Evolutionary conservation across 2,113 vertebrate genomes (phyloP), one percentile per base, ranked within the genome.

Genomic region (Falcunculus frontatus): DNA sequence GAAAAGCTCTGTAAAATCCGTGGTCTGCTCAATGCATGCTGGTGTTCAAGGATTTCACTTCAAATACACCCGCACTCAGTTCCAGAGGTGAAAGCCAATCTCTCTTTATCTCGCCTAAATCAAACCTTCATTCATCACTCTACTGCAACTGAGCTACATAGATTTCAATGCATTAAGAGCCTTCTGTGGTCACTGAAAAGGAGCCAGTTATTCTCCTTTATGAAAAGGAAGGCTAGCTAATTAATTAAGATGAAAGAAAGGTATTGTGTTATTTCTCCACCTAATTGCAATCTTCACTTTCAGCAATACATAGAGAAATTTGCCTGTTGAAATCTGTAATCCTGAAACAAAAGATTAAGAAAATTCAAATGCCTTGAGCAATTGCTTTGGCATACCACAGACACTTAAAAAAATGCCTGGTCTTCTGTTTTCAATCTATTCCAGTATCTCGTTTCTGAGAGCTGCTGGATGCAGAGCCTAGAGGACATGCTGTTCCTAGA

Each of bases 21-120:
- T 1, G 6, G 14, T 65, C 78, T 88, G 37, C 21, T 92, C 44
- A 52, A 52, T 72, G 11, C 33, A 44, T 27, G 46, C 57, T 80
- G 78, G 19, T 5, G 1, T 57, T 96, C 78, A 64, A 84, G 46
- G 53, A 74, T 87, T 91, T 77, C 27, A 75, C 74, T 92, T 84
- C 63, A 89, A 95, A 82, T 50, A 68, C 26, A 33, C 18, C n/a
- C 18, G 41, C 57, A 57, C 49, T 75, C 47, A 26, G 55, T 60
- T 84, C 42, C 85, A 93, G 90, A 90, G 79, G 64, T 88, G 75
- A 95, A 96, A 89, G 84, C 41, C 87, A 89, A 89, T 60, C 76
- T 87, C 74, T 90, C 62, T 62, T 78, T 73, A 83, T 86, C 85
- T 92, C 76, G 77, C 59, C 35, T 57, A 86, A 52, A 84, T 75